phyloP scores from a whole-genome alignment of 1,140 invertebrate genomes.

The Stegodyphus dumicola region DNA sequence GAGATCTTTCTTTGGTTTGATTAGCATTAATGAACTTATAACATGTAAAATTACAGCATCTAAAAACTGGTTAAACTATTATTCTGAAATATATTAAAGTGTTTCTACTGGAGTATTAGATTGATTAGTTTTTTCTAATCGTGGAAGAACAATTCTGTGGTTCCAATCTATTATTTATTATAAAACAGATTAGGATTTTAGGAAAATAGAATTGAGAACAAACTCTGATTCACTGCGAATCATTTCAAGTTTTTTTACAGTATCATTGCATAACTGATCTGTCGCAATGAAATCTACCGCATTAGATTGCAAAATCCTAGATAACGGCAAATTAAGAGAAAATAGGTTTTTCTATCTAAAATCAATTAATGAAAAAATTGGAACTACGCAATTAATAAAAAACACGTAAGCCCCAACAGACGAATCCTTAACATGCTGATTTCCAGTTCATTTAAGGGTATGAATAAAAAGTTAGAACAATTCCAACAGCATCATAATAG shows the following conservation, averaged over 20 bases:
- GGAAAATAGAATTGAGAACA: background rate
- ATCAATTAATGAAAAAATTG: background rate
- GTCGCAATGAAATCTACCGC: slow-evolving; percentile 1
- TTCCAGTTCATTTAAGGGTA: background rate
- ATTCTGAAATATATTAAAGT: background rate
- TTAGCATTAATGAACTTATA: background rate
- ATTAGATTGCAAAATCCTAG: slow-evolving; percentile 17
- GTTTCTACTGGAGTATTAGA: background rate
- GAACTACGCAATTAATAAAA: background rate
- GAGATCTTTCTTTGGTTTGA: background rate
- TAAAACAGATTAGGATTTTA: slow-evolving; percentile 27
- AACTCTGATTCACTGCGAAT: background rate
- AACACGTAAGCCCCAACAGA: background rate
- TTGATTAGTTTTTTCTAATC: background rate
- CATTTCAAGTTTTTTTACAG: background rate
- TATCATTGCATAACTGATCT: background rate
- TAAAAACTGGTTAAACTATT: background rate
- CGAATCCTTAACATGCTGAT: background rate
- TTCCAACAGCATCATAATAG: background rate
- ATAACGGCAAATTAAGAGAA: background rate
- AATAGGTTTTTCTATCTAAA: slow-evolving; percentile 2
- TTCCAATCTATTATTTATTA: slow-evolving; percentile 2
- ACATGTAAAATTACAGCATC: background rate
- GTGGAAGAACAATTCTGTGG: background rate
- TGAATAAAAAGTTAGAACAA: slow-evolving; percentile 5